Evolutionary conservation across 2,888 invertebrate genomes (phyloP).

Genomic region (Himalopsyche japonica): DNA sequence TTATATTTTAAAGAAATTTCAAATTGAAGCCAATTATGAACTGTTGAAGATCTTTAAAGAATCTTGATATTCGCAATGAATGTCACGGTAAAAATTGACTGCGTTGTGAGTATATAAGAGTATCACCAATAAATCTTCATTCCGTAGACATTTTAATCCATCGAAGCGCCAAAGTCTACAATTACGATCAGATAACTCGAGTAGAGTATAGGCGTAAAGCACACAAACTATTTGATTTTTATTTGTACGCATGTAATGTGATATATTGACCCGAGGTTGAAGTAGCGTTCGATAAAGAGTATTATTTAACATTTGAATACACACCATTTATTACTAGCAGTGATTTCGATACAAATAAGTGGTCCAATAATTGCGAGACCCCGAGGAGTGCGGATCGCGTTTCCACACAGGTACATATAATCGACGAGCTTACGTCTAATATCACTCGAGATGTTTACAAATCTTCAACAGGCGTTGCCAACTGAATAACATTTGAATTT

Average conservation of each 20-base stretch:
- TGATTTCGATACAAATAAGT: background rate
- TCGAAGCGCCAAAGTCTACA: background rate
- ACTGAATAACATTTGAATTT: no score
- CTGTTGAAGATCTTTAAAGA: background rate
- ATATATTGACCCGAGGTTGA: background rate
- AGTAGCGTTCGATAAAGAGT: background rate
- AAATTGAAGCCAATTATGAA: background rate
- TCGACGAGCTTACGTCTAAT: background rate
- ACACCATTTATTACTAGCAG: background rate
- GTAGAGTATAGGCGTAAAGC: background rate
- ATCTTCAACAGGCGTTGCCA: background rate
- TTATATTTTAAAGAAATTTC: no score
- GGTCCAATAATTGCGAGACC: background rate
- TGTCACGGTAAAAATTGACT: background rate
- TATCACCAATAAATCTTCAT: background rate
- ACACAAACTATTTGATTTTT: background rate
- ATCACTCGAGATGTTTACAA: background rate
- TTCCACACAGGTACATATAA: background rate
- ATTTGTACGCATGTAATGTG: background rate
- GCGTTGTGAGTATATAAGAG: background rate
- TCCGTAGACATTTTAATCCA: background rate
- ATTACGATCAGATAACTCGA: background rate
- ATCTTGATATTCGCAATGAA: background rate
- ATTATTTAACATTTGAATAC: background rate
- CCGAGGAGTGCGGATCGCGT: background rate